phyloP scores from a whole-genome alignment of 2,888 invertebrate species.

The Scotopteryx bipunctaria region DNA sequence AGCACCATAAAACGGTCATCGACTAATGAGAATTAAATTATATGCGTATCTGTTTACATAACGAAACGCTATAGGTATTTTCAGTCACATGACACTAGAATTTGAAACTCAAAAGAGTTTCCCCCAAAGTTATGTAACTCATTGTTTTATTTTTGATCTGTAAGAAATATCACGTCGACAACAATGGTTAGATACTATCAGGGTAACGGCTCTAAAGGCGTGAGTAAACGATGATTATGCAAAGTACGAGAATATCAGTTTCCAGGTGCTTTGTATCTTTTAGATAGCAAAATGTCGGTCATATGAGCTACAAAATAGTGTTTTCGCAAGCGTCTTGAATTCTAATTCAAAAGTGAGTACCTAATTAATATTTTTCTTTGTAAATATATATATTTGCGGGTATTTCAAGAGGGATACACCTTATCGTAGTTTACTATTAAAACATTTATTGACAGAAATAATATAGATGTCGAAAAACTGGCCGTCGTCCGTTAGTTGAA shows the following conservation, averaged over 20 bases:
- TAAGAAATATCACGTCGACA: slow-evolving; percentile 13
- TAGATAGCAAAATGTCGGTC: slow-evolving; percentile 14
- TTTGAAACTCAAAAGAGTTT: background rate
- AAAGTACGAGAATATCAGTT: slow-evolving; percentile 1
- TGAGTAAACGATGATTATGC: slow-evolving; percentile 17
- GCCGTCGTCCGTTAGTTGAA: too few species aligned
- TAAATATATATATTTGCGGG: too few species aligned
- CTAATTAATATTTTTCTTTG: background rate
- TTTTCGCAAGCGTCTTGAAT: slow-evolving; percentile 15
- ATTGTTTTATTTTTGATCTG: slow-evolving; percentile 37
- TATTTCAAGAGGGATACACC: too few species aligned
- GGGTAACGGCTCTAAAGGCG: background rate
- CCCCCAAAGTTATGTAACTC: slow-evolving; percentile 5
- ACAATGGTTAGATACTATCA: slow-evolving; percentile 21
- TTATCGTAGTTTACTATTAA: too few species aligned
- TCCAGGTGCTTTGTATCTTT: slow-evolving; percentile 10
- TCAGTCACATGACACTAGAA: slow-evolving; percentile 13
- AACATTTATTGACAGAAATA: too few species aligned
- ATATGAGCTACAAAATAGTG: slow-evolving; percentile 7
- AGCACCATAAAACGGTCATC: slow-evolving; percentile 1
- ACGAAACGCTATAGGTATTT: background rate
- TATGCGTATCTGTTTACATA: slow-evolving; percentile 3
- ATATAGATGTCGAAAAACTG: too few species aligned
- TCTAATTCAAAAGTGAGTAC: slow-evolving; percentile 4
- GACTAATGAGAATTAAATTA: background rate